Conservation (phyloP, 2,113 vertebrate species). For the Xerus inauris region DNA sequence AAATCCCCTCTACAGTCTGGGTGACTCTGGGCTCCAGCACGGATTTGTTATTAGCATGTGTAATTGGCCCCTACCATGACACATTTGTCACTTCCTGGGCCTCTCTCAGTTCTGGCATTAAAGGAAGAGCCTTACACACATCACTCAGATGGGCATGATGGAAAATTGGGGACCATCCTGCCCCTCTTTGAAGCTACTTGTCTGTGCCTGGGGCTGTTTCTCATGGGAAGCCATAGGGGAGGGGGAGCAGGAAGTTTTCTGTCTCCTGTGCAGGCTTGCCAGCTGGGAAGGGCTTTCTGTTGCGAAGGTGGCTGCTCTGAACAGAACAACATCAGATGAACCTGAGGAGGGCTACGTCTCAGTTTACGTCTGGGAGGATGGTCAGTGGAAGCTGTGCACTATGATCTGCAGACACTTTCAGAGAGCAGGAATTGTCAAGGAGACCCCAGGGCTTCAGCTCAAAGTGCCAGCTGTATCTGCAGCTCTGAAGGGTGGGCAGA, state of each 20-base stretch:
- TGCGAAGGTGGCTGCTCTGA: neutral
- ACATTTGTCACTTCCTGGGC: slow-evolving; percentile 69
- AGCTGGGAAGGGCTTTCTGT: neutral
- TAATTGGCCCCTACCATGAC: slow-evolving; percentile 57
- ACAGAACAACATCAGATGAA: neutral
- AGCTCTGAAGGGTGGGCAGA: too few species aligned
- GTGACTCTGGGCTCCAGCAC: slow-evolving; percentile 66
- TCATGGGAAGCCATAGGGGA: neutral
- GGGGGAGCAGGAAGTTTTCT: neutral
- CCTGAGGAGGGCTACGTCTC: neutral
- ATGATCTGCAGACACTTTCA: neutral
- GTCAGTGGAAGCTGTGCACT: neutral
- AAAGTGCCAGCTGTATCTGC: too few species aligned
- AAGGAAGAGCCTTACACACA: neutral
- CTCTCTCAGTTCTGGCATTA: neutral
- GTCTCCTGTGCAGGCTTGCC: neutral
- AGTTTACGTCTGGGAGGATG: neutral
- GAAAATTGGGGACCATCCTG: neutral
- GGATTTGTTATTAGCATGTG: slow-evolving; percentile 60
- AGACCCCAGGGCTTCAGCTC: neutral
- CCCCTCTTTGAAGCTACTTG: neutral
- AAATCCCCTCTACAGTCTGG: slow-evolving; percentile 81
- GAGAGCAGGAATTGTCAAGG: neutral
- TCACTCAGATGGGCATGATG: slow-evolving; percentile 25
- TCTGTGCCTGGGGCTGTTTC: neutral